Conservation (phyloP, 2,797 vertebrate genomes). For the Eidolon dupreanum region DNA sequence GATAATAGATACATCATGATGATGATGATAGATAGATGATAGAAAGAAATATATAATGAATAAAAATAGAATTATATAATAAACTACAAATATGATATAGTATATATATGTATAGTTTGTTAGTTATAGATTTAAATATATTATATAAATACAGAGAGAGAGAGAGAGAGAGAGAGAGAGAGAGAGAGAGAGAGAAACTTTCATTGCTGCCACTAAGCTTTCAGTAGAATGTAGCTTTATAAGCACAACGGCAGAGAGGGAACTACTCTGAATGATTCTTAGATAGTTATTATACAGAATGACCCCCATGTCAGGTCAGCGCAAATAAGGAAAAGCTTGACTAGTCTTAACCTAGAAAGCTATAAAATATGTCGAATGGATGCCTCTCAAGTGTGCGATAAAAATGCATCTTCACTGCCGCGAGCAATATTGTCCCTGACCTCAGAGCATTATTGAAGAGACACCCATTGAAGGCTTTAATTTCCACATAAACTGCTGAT, state of each 20-base stretch:
- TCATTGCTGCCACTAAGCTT: background rate
- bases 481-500: conserved; percentile 87
- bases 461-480: conserved; percentile 83
- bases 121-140: background rate
- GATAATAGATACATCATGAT: background rate
- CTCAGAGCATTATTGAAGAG: conserved; percentile 81
- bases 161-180: background rate
- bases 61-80: background rate
- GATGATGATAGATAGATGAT: too few species aligned
- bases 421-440: conserved; percentile 83
- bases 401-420: conserved; percentile 80
- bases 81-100: background rate
- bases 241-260: background rate
- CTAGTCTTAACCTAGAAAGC: conserved; percentile 79
- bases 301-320: conserved; percentile 78
- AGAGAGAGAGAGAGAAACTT: background rate
- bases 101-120: background rate
- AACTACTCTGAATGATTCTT: conserved; percentile 58
- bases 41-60: background rate
- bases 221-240: background rate
- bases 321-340: conserved; percentile 79
- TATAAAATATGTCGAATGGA: conserved; percentile 79
- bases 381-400: conserved; percentile 83
- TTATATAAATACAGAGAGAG: background rate
- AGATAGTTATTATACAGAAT: conserved; percentile 77